phyloP scores from a whole-genome alignment of 2,797 vertebrate species.

The Ctenopoma kingsleyae region DNA sequence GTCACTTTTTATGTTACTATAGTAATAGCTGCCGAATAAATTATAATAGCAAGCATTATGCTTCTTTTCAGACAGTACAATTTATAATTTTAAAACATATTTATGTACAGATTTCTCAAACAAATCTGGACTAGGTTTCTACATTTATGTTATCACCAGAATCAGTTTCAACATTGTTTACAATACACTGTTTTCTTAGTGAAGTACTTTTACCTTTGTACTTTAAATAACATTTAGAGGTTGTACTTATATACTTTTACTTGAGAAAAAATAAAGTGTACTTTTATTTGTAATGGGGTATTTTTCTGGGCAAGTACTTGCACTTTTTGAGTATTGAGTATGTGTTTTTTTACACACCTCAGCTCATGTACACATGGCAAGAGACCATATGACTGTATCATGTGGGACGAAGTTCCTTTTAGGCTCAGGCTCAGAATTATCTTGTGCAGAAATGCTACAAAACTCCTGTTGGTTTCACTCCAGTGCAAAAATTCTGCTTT shows the following conservation, averaged over 20 bases:
- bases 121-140: too few species aligned
- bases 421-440: slow-evolving; percentile 4
- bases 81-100: slow-evolving; percentile 11
- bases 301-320: too few species aligned
- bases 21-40: slow-evolving; percentile 36
- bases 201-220: too few species aligned
- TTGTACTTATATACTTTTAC: too few species aligned
- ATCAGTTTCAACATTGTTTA: too few species aligned
- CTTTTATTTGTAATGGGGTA: too few species aligned
- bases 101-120: background rate
- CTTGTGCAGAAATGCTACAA: slow-evolving; percentile 13
- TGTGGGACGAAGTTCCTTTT: slow-evolving; percentile 12
- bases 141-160: too few species aligned
- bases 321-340: too few species aligned
- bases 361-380: background rate
- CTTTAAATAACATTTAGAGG: too few species aligned
- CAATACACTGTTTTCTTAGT: too few species aligned
- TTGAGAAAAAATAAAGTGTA: too few species aligned
- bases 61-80: background rate
- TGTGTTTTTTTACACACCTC: too few species aligned
- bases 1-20: slow-evolving; percentile 14
- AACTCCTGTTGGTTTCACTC: slow-evolving; percentile 34
- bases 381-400: background rate
- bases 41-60: slow-evolving; percentile 7
- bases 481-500: slow-evolving; percentile 27